Percentiles rank a stretch among this genome's conserved stretches.
phyloP scores from a whole-genome alignment of 2,113 vertebrate species.

The Cettia cetti region DNA sequence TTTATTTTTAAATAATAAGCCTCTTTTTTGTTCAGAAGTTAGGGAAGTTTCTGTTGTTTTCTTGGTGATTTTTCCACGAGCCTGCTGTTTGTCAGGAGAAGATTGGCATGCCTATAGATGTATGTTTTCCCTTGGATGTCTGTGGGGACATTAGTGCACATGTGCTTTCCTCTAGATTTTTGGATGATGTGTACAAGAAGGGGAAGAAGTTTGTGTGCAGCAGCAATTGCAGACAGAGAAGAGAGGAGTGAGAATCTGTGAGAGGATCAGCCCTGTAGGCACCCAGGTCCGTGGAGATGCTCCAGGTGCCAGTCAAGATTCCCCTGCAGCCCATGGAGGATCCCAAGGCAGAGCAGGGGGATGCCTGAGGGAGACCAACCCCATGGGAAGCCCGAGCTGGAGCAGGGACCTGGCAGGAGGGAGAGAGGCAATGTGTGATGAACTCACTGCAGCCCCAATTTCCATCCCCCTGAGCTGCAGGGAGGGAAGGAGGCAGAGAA shows the following conservation, averaged over 20 bases:
- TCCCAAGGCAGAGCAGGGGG: background rate
- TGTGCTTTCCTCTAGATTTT: background rate
- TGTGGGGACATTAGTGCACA: too few relatives aligned
- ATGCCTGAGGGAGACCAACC: background rate
- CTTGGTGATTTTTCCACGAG: background rate
- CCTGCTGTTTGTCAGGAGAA: background rate
- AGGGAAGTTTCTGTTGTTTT: background rate
- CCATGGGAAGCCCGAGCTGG: background rate
- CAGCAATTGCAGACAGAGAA: background rate
- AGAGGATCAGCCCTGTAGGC: background rate
- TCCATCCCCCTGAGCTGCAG: background rate
- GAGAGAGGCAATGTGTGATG: background rate
- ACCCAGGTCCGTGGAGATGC: background rate
- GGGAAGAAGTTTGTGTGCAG: background rate
- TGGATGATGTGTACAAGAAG: accelerated
- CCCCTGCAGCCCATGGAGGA: background rate
- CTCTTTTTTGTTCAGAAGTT: background rate
- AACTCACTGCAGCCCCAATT: background rate
- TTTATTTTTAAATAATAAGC: background rate
- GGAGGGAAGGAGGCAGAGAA: background rate
- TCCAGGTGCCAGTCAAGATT: background rate
- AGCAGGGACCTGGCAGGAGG: background rate
- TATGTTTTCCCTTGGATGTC: background rate
- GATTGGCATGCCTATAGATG: background rate
- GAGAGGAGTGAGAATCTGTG: background rate